Conservation (phyloP, 2,113 vertebrate species). For the Lamprotornis superbus region DNA sequence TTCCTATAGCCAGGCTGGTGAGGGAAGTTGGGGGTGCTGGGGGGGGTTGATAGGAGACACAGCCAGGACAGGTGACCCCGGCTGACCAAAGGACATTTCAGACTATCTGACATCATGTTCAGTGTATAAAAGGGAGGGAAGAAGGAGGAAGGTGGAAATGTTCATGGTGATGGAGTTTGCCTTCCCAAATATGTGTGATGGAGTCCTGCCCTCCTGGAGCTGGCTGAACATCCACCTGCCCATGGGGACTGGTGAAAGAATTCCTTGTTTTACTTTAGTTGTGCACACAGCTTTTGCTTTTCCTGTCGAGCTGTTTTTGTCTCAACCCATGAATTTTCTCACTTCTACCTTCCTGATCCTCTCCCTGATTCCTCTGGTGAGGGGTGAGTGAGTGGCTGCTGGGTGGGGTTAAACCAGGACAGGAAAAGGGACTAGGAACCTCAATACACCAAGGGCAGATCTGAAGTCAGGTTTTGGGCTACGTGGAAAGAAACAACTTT, state of each 20-base stretch:
- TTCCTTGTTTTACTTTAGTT: neutral
- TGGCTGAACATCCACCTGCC: neutral
- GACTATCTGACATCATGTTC: neutral
- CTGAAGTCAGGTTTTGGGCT: neutral
- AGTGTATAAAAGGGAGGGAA: neutral
- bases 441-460: neutral
- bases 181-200: neutral
- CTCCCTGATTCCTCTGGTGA: neutral
- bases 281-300: neutral
- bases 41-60: neutral
- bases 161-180: neutral
- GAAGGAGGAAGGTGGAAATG: neutral
- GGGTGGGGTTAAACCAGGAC: neutral
- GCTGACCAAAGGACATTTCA: neutral
- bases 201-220: neutral
- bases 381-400: neutral
- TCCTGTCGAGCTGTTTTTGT: neutral
- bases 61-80: neutral
- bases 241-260: neutral
- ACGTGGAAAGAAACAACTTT: neutral
- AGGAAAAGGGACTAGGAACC: neutral
- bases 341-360: neutral
- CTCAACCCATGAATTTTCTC: neutral
- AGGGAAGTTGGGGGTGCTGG: neutral
- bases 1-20: neutral